A percentile compares a stretch with the other conserved stretches of the same genome.
These are phyloP conservation scores for Marmota monax DNA, from an alignment of 2,113 vertebrate genomes.

Conservation along the genomic window DNA sequence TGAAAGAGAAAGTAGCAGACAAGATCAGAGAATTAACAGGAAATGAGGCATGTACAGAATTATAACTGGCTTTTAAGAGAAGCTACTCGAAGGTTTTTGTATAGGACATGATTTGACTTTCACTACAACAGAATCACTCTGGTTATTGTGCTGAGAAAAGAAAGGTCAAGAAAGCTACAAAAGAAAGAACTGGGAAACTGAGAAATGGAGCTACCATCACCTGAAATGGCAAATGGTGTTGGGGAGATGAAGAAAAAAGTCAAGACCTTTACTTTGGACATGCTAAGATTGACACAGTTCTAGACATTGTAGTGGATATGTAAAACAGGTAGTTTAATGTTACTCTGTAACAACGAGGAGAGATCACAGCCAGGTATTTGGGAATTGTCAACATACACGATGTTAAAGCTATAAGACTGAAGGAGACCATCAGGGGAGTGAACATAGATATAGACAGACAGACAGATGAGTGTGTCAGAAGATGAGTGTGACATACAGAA, in stretches of 20 bases:
- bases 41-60: neutral
- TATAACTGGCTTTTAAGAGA: neutral
- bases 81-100: neutral
- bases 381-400: neutral
- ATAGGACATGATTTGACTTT: neutral
- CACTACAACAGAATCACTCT: slow-evolving; percentile 22
- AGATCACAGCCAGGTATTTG: neutral
- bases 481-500: too few relatives aligned
- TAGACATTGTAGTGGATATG: neutral
- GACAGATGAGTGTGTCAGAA: too few relatives aligned
- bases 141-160: neutral
- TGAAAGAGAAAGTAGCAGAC: neutral
- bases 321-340: neutral
- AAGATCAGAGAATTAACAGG: neutral
- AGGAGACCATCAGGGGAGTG: neutral
- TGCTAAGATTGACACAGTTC: neutral
- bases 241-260: neutral
- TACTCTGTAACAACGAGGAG: neutral
- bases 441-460: neutral
- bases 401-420: neutral
- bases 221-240: neutral
- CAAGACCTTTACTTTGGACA: neutral
- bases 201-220: neutral
- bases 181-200: neutral
- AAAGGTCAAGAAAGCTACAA: neutral